A percentile compares a stretch with the other conserved stretches of the same genome.
phyloP scores from a whole-genome alignment of 1,140 invertebrate genomes.

The Eriosoma lanigerum region DNA sequence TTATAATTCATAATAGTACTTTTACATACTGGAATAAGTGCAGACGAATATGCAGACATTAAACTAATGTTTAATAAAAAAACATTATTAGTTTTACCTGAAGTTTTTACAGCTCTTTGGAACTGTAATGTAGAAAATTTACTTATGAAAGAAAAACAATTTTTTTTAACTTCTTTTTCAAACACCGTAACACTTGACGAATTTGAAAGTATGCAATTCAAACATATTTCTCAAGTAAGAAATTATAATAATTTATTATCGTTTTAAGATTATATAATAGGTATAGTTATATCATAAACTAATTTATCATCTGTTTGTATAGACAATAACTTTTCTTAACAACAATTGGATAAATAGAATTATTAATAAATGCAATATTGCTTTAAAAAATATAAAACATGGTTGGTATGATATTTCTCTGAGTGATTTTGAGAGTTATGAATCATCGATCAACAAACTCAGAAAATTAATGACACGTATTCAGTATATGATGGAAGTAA shows the following conservation, averaged over 20 bases:
- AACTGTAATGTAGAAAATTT: background rate
- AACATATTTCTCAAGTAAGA: background rate
- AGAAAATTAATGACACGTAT: conserved; percentile 1
- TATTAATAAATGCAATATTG: background rate
- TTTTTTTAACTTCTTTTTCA: background rate
- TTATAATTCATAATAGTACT: background rate
- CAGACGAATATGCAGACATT: background rate
- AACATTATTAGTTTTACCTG: background rate
- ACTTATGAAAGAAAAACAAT: background rate
- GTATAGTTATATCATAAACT: background rate
- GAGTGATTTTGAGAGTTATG: background rate
- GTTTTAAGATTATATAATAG: background rate
- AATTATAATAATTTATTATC: background rate
- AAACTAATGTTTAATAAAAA: background rate
- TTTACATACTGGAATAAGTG: background rate
- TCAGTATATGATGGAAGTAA: conserved; percentile 38
- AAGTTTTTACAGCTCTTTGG: background rate
- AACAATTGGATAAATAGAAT: background rate
- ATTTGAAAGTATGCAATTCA: background rate
- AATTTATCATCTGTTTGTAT: background rate
- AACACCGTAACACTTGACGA: background rate
- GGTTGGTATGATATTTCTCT: conserved; percentile 20
- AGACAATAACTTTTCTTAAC: conserved; percentile 15
- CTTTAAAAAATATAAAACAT: background rate
- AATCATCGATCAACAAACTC: background rate